Evolutionary conservation across 1,140 invertebrate genomes (phyloP), one percentile per base, ranked within the genome.

Genomic region (Aplysia californica): DNA sequence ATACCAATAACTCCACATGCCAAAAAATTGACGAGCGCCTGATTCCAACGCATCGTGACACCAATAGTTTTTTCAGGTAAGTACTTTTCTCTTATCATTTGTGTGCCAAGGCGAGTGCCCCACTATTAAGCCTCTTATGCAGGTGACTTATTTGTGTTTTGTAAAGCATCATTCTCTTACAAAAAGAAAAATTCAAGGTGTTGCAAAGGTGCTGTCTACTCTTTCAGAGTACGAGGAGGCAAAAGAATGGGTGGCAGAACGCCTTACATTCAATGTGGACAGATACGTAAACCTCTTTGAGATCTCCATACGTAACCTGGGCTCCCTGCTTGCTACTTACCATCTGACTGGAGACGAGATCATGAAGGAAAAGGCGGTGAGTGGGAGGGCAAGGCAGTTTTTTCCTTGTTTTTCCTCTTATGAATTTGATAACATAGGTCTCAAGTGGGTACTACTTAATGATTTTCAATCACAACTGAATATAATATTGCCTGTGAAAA

Each of bases 281-380:
- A 92, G 94, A 0, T 96, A 98, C 87, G 92, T 99, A 74, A 99
- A 97, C 21, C 95, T 99, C 10, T 99, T 99, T 91, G 98, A 99
- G 91, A 97, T 95, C 59, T 99, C 98, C 83, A 99, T 99, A 86
- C 93, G 98, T n/a, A 98, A 98, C 88, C 93, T 99, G 78, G 98
- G 98, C 69, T 97, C 98, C 33, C 91, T 99, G 72, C 91, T 99
- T 35, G 93, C 97, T 6, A 94, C 95, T 80, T 99, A 95, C 90
- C 95, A 98, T 64, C 92, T 99, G 59, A 98, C 98, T 15, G 96
- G 96, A 3, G 98, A 99, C 89, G 74, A 79, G 3, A 61, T 90
- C 6, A 89, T 90, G 68, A 87, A 87, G 70, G 64, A 97, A 84
- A 99, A 98, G 90, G 98, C 98, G 2, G 94, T 90, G 78, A 84